A percentile compares a stretch with the other conserved stretches of the same genome.
phyloP scores from a whole-genome alignment of 2,113 vertebrate species.

The Erpornis zantholeuca region DNA sequence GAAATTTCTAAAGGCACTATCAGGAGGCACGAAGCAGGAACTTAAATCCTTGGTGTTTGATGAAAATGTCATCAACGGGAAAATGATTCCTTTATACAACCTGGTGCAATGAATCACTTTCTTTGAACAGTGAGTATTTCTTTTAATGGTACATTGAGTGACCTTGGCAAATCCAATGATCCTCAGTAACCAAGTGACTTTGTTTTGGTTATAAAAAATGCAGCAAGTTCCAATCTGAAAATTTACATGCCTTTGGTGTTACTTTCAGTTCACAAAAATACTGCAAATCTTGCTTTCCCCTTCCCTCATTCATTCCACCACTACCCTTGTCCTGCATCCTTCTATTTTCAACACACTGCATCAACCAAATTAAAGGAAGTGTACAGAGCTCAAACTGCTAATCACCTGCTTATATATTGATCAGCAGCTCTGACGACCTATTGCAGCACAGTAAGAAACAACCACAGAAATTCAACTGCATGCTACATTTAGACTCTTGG shows the following conservation, averaged over 20 bases:
- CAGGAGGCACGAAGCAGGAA: not conserved
- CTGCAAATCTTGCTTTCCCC: not conserved
- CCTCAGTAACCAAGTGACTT: not conserved
- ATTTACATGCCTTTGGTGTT: not conserved
- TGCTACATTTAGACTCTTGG: not conserved
- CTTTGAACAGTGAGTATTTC: not conserved
- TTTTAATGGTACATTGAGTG: not conserved
- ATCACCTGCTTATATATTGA: conserved; percentile 30
- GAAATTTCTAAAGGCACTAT: not conserved
- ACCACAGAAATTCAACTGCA: not conserved
- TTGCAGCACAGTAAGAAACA: not conserved
- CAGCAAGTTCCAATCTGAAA: not conserved
- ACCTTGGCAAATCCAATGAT: not conserved
- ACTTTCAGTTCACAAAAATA: not conserved
- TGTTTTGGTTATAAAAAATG: not conserved
- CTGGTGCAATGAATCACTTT: not conserved
- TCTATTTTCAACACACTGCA: not conserved
- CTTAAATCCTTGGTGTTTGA: not conserved
- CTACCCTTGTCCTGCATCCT: not conserved
- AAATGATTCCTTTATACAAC: not conserved
- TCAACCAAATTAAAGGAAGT: not conserved
- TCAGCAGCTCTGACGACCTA: not conserved
- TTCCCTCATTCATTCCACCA: not conserved
- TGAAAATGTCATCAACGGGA: not conserved
- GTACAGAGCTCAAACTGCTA: not conserved